A percentile compares a stretch with the other conserved stretches of the same genome.
These are phyloP conservation scores for Cliona cf. orientalis DNA, from an alignment of 37 sponge, comb jelly and placozoan species.

Conservation along the genomic window DNA sequence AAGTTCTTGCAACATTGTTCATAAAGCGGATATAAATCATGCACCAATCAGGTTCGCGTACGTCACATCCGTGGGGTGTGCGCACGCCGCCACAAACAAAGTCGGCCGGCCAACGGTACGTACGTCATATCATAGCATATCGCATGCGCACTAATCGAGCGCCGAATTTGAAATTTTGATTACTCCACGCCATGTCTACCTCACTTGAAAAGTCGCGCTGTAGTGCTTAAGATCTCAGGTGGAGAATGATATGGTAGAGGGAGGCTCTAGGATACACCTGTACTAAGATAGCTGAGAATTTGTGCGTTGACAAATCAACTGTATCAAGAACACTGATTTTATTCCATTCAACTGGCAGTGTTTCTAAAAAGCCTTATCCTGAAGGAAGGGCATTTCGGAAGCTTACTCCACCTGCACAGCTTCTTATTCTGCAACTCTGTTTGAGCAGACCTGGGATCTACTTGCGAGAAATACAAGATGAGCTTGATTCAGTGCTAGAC, in stretches of 20 bases:
- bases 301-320: slow-evolving; percentile 21
- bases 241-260: not conserved
- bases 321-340: slow-evolving; percentile 11
- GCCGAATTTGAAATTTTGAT: too few relatives aligned
- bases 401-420: slow-evolving; percentile 14
- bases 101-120: too few relatives aligned
- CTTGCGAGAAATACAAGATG: slow-evolving; percentile 26
- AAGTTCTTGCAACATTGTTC: too few relatives aligned
- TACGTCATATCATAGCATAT: too few relatives aligned
- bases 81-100: too few relatives aligned
- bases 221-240: not conserved
- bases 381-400: not conserved
- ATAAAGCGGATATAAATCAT: too few relatives aligned
- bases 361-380: slow-evolving; percentile 16
- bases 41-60: too few relatives aligned
- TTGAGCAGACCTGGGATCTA: slow-evolving; percentile 26
- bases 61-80: too few relatives aligned
- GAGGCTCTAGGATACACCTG: not conserved
- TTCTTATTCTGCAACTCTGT: slow-evolving; percentile 21
- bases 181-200: too few relatives aligned
- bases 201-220: too few relatives aligned
- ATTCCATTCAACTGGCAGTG: slow-evolving; percentile 25
- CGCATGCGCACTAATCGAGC: too few relatives aligned
- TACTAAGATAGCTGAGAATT: not conserved
- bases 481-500: not conserved